Evolutionary conservation across 2,113 vertebrate species (phyloP).

Genomic region (Misgurnus mizolepis): DNA sequence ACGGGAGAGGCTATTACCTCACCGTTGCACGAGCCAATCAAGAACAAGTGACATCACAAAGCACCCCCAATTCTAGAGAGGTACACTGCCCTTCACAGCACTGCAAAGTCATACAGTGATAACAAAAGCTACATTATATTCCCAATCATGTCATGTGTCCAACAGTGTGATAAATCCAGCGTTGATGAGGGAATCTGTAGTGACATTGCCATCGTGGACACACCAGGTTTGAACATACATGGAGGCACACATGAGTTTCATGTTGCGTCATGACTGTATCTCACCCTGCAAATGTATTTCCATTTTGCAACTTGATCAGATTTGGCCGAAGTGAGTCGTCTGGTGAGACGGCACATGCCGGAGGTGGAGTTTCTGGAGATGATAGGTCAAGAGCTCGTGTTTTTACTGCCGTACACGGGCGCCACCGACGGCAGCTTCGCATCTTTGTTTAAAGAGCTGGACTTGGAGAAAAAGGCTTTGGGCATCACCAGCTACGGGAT

Average conservation of each 20-base stretch:
- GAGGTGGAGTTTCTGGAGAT: constrained; percentile 89
- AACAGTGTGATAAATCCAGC: constrained; percentile 80
- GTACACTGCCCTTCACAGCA: constrained; percentile 24
- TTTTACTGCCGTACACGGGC: constrained; percentile 87
- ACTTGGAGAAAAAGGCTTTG: constrained; percentile 82
- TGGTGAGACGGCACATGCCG: constrained; percentile 77
- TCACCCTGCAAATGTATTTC: neutral
- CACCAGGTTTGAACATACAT: constrained; percentile 77
- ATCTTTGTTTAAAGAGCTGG: constrained; percentile 89
- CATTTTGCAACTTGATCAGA: constrained; percentile 43
- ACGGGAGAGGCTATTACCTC: constrained; percentile 96
- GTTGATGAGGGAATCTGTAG: constrained; percentile 88
- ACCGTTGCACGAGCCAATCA: constrained; percentile 79
- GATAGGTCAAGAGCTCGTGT: constrained; percentile 94
- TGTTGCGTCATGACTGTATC: neutral
- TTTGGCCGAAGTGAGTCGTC: constrained; percentile 61
- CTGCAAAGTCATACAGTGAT: no score
- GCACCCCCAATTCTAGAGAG: constrained; percentile 66
- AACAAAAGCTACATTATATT: neutral
- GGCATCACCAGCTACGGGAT: constrained; percentile 95
- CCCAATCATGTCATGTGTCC: constrained; percentile 20
- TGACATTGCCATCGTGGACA: constrained; percentile 79
- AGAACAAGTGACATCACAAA: constrained; percentile 75
- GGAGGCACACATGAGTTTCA: no score
- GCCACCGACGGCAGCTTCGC: constrained; percentile 92